Conservation (phyloP, 2,888 invertebrate genomes). For the Epistrophe grossulariae region DNA sequence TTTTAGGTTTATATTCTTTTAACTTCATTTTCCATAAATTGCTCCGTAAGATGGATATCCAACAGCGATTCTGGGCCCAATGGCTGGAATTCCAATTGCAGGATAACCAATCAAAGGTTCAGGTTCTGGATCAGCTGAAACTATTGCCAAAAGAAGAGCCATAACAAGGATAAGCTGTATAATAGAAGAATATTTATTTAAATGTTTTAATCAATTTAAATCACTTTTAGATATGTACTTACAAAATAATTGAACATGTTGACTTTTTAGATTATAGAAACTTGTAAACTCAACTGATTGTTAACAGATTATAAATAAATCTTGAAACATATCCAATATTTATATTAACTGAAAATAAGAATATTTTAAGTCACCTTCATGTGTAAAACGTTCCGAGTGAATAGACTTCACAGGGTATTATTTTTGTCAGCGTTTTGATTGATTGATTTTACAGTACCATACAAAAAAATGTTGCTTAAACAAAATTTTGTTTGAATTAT, state of each 20-base stretch:
- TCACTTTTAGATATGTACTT: background rate
- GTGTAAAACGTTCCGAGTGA: background rate
- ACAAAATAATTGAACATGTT: conserved; percentile 24
- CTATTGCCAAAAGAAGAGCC: conserved; percentile 17
- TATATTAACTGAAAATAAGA: background rate
- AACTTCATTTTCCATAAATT: background rate
- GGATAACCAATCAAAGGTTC: conserved; percentile 7
- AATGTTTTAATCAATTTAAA: no score
- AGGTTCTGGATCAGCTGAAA: conserved; percentile 10
- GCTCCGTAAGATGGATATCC: conserved; percentile 6
- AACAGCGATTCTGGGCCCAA: conserved; percentile 3
- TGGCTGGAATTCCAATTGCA: background rate
- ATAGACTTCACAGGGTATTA: background rate
- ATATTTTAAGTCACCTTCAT: background rate
- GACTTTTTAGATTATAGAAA: background rate
- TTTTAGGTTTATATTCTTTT: background rate
- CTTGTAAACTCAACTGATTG: background rate
- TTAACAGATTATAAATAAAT: background rate
- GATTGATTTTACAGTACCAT: background rate
- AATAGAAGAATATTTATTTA: background rate
- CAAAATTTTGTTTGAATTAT: no score
- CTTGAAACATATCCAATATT: background rate
- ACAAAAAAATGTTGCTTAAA: no score
- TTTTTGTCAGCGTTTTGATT: background rate
- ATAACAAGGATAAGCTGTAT: conserved; percentile 2